Evolutionary conservation across 2,113 vertebrate genomes (phyloP).

Genomic region (Scortum barcoo): DNA sequence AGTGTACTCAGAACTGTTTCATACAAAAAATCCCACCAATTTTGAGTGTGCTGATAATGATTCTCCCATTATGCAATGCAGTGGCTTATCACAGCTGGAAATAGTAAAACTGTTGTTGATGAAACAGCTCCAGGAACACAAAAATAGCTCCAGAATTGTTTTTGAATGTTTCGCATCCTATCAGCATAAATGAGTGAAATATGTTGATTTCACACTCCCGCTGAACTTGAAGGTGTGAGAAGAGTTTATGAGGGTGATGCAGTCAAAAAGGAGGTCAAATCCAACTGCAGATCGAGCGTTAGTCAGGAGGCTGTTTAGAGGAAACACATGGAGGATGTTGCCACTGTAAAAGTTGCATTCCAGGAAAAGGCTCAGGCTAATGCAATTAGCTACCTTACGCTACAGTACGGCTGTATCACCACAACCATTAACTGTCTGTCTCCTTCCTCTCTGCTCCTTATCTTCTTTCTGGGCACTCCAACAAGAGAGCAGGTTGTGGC

Average conservation of each 20-base stretch:
- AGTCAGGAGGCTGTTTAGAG: background rate
- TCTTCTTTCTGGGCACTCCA: slow-evolving; percentile 35
- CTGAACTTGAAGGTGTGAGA: background rate
- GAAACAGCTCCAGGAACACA: background rate
- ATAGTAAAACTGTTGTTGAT: background rate
- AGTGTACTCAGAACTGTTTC: background rate
- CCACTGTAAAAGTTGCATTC: slow-evolving; percentile 53
- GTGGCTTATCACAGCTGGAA: background rate
- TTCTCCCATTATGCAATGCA: background rate
- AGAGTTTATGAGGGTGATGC: background rate
- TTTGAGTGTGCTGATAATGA: background rate
- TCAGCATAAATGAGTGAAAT: too few species aligned
- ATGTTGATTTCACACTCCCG: background rate
- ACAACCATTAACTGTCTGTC: background rate
- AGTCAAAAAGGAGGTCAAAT: slow-evolving; percentile 22
- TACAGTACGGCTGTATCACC: background rate
- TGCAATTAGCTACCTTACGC: slow-evolving; percentile 13
- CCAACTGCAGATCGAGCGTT: background rate
- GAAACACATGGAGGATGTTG: slow-evolving; percentile 68
- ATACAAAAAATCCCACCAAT: background rate
- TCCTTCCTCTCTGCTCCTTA: background rate
- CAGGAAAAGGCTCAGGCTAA: slow-evolving; percentile 53
- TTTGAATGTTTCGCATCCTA: too few species aligned
- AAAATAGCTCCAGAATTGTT: background rate
- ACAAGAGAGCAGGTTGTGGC: slow-evolving; percentile 25